phyloP scores from a whole-genome alignment of 2,797 vertebrate species.

The Heterohyrax brucei region DNA sequence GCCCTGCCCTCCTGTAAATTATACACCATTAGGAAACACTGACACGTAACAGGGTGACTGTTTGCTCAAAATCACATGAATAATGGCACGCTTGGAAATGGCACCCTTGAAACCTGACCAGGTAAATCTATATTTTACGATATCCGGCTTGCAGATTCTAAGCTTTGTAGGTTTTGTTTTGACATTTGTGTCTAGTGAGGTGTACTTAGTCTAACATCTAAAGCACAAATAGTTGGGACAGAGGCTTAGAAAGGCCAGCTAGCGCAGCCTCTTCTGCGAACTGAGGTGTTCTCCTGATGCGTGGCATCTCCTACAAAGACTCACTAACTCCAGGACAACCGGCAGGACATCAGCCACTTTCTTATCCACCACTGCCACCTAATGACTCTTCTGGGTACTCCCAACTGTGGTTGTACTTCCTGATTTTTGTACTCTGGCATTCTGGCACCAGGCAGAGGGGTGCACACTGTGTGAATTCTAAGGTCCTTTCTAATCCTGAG shows the following conservation, averaged over 20 bases:
- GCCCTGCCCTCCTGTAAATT: neutral
- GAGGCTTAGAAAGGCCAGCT: neutral
- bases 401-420: neutral
- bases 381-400: slow-evolving; percentile 23
- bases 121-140: slow-evolving; percentile 19
- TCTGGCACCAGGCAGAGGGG: neutral
- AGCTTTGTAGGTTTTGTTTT: slow-evolving; percentile 30
- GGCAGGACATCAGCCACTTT: neutral
- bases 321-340: rapidly evolving
- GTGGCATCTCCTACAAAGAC: neutral
- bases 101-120: neutral
- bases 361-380: slow-evolving; percentile 72
- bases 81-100: slow-evolving; percentile 10
- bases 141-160: neutral
- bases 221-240: neutral
- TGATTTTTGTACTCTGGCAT: neutral
- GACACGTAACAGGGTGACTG: neutral
- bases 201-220: slow-evolving; percentile 27
- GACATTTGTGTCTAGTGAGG: neutral
- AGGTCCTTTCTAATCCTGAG: neutral
- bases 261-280: neutral
- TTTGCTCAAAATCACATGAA: slow-evolving; percentile 38
- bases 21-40: neutral
- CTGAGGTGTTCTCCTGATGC: neutral
- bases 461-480: neutral